These are phyloP conservation scores for Orthonyx spaldingii DNA, from an alignment of 2,113 vertebrate species.

Conservation along the genomic window DNA sequence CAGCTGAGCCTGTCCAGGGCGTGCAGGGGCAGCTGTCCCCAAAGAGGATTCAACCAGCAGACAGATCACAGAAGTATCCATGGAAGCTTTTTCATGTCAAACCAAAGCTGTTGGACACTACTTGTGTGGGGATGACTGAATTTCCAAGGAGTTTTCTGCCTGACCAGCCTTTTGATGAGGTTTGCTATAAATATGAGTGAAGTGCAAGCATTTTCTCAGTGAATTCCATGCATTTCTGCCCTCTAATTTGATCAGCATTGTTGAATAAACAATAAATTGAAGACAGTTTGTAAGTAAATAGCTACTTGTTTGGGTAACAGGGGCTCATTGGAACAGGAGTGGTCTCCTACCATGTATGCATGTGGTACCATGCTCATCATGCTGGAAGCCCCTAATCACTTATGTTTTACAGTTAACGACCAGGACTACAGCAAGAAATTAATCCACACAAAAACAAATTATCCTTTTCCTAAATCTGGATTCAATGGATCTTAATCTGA, in stretches of 20 bases:
- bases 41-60: background rate
- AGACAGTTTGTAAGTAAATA: background rate
- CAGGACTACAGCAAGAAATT: background rate
- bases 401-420: background rate
- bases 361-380: background rate
- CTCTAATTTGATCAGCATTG: background rate
- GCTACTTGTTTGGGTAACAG: background rate
- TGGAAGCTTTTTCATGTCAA: background rate
- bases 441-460: background rate
- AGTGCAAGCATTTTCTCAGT: background rate
- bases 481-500: background rate
- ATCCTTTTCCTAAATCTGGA: background rate
- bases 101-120: background rate
- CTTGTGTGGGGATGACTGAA: background rate
- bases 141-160: background rate
- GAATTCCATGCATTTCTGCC: background rate
- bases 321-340: background rate
- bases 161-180: background rate
- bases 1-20: background rate
- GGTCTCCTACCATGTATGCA: background rate
- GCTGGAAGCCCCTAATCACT: background rate
- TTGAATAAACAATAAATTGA: background rate
- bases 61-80: background rate
- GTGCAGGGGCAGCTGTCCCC: background rate
- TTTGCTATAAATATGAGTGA: background rate